A percentile compares a stretch with the other conserved stretches of the same genome.
These are phyloP conservation scores for Neosilurus hyrtlii DNA, from an alignment of 2,797 vertebrate species.

Conservation along the genomic window DNA sequence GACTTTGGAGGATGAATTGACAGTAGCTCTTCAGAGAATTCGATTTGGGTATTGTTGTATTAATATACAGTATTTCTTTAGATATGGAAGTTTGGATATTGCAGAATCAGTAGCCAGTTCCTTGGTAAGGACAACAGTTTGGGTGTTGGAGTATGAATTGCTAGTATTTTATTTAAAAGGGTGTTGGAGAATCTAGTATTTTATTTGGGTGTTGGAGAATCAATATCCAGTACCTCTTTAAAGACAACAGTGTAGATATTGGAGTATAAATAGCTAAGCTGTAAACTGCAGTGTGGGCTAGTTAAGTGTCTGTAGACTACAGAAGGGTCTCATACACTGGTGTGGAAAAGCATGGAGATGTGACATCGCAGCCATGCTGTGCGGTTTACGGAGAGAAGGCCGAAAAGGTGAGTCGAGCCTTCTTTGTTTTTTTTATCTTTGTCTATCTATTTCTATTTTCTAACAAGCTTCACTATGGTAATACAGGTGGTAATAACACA, in stretches of 20 bases:
- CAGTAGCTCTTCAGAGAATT: neutral
- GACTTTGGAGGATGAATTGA: neutral
- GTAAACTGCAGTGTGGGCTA: neutral
- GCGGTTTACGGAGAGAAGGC: slow-evolving; percentile 76
- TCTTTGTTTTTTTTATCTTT: neutral
- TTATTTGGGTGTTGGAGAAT: neutral
- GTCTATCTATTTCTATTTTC: neutral
- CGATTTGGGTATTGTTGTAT: no score
- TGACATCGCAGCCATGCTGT: slow-evolving; percentile 71
- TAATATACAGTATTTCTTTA: neutral
- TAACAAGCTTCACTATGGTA: neutral
- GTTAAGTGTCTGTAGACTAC: slow-evolving; percentile 4
- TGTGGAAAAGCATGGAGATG: slow-evolving; percentile 56
- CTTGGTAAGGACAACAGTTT: neutral
- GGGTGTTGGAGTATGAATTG: neutral
- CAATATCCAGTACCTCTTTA: neutral
- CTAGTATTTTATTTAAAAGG: neutral
- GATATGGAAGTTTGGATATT: neutral
- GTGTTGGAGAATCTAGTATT: no score
- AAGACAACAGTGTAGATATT: neutral
- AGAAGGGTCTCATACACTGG: slow-evolving; percentile 11
- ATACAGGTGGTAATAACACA: neutral
- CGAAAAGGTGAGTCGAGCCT: slow-evolving; percentile 71
- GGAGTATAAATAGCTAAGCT: neutral
- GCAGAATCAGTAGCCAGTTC: neutral